Base-by-base conservation (phyloP, 2,888 invertebrate genomes). In the Odontocolon sp. region DNA sequence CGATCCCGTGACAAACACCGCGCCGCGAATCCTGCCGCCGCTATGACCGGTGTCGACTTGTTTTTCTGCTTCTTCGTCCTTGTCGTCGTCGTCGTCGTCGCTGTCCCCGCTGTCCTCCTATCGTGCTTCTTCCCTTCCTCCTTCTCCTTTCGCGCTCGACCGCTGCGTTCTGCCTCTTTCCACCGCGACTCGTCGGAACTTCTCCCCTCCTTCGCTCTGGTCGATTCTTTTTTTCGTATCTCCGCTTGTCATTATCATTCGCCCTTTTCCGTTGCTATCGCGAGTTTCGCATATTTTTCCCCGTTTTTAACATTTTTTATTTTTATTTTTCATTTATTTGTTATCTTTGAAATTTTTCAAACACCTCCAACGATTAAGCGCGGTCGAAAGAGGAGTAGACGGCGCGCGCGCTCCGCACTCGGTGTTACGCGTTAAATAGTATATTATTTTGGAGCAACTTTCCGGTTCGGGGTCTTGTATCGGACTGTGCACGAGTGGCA, bases 381-480 rank as follows among this genome's bases (percentile, higher is more conserved):
- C n/a, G n/a, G n/a, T n/a, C n/a, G n/a, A n/a, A n/a, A n/a, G n/a
- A n/a, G n/a, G n/a, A n/a, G n/a, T n/a, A n/a, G n/a, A n/a, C n/a
- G n/a, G n/a, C n/a, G n/a, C n/a, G n/a, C n/a, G n/a, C n/a, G n/a
- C n/a, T n/a, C n/a, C n/a, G n/a, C n/a, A n/a, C n/a, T n/a, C n/a
- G n/a, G n/a, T n/a, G n/a, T n/a, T n/a, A n/a, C n/a, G n/a, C n/a
- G n/a, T n/a, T n/a, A 47, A 45, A 45, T 72, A 47, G 52, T 47
- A 57, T 54, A 64, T 28, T 72, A 80, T 81, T 80, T 82, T 73
- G 82, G 81, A 82, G 85, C 86, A 88, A 88, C 90, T 88, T 87
- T 87, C 88, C 89, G 88, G 88, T 87, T 87, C 90, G 90, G 87
- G 87, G 89, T 88, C 90, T 89, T 87, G 88, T 87, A 85, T 89